Conservation (phyloP, 92 coral and sea anemone genomes). For the Phenganax subtilis region DNA sequence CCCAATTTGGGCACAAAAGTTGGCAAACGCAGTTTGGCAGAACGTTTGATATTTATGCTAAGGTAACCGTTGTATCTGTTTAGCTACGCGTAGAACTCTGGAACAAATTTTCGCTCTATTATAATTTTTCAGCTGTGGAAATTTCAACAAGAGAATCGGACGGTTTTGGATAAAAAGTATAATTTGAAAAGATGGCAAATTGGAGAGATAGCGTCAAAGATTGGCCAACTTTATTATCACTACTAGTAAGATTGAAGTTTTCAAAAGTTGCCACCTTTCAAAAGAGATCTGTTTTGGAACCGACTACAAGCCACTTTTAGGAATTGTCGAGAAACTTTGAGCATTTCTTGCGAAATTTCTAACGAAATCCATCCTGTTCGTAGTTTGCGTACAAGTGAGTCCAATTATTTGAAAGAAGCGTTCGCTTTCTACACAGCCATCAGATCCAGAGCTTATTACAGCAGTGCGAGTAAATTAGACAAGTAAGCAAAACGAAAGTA, state of each 20-base stretch:
- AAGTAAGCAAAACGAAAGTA: conserved; percentile 49
- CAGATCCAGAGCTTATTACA: conserved; percentile 92
- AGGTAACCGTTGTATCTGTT: conserved; percentile 44
- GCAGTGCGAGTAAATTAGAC: conserved; percentile 91
- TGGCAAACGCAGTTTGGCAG: conserved; percentile 98
- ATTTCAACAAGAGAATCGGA: conserved; percentile 78
- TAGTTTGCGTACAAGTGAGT: conserved; percentile 91
- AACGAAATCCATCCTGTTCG: neutral
- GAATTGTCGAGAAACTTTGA: neutral
- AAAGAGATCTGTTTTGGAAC: no score
- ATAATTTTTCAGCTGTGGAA: conserved; percentile 64
- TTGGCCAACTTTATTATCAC: conserved; percentile 95
- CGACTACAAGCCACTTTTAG: neutral
- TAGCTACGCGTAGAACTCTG: neutral
- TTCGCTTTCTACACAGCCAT: conserved; percentile 84
- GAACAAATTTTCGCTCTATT: no score
- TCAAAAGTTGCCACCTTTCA: no score
- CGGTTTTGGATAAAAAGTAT: conserved; percentile 68
- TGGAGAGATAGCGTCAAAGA: conserved; percentile 96
- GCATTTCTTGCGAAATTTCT: neutral
- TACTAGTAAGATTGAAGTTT: conserved; percentile 66
- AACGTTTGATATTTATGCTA: conserved; percentile 90
- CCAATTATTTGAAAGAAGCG: conserved; percentile 81
- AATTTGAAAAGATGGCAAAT: conserved; percentile 94
- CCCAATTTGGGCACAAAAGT: conserved; percentile 92